Conservation (phyloP, 1,140 invertebrate species). For the Hyles euphorbiae region DNA sequence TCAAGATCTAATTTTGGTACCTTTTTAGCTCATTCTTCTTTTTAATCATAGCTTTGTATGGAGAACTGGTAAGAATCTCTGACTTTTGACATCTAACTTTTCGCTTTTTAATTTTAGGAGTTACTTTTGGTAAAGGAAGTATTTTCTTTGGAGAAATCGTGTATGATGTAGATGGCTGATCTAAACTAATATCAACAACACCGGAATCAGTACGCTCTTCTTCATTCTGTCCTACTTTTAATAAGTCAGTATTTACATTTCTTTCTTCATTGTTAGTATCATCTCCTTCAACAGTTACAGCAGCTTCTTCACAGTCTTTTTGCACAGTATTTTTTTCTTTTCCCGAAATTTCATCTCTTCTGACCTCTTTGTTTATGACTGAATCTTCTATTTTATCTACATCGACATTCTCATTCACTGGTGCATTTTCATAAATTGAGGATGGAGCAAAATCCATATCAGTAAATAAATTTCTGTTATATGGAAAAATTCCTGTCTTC, state of each 20-base stretch:
- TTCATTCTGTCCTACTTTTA: neutral
- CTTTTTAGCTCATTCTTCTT: slow-evolving; percentile 4
- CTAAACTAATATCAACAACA: neutral
- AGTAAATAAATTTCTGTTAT: slow-evolving; percentile 6
- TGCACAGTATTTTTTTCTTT: neutral
- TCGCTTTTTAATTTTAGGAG: slow-evolving; percentile 6
- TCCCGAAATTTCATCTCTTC: neutral
- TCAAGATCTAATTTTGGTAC: slow-evolving; percentile 5
- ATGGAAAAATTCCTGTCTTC: slow-evolving; percentile 15
- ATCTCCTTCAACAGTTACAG: neutral
- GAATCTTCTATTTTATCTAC: neutral
- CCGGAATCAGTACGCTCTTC: neutral
- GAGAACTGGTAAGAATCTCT: slow-evolving; percentile 9
- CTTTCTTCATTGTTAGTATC: neutral
- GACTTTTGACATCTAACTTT: slow-evolving; percentile 9
- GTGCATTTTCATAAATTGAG: slow-evolving; percentile 9
- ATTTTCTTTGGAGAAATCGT: slow-evolving; percentile 2
- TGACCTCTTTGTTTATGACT: neutral
- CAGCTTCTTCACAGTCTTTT: neutral
- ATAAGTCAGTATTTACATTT: neutral
- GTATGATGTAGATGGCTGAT: neutral
- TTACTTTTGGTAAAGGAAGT: slow-evolving; percentile 7
- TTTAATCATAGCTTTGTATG: slow-evolving; percentile 4
- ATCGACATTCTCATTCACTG: neutral
- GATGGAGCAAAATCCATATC: slow-evolving; percentile 8